Conservation (phyloP, 1,140 invertebrate genomes). For the Mycetomoellerius zeteki region DNA sequence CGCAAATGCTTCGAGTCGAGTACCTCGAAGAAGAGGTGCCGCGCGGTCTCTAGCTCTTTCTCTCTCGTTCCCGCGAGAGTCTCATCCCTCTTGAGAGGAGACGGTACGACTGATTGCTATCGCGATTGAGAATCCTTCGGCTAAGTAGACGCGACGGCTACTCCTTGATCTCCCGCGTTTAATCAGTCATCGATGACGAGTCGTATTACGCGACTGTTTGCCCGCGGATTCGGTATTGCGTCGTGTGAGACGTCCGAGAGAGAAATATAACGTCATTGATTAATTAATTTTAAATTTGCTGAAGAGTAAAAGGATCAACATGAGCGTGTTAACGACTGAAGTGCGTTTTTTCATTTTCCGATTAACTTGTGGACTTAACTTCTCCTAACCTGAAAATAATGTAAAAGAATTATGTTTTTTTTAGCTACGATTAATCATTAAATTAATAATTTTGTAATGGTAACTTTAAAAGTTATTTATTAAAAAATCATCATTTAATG, state of each 20-base stretch:
- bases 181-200: constrained; percentile 59
- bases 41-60: neutral
- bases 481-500: too few relatives aligned
- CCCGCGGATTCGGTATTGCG: constrained; percentile 51
- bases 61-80: neutral
- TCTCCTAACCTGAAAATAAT: too few relatives aligned
- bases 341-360: too few relatives aligned
- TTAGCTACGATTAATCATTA: too few relatives aligned
- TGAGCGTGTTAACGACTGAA: neutral
- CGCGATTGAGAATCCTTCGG: constrained; percentile 64
- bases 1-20: constrained; percentile 55
- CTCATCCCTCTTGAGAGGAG: constrained; percentile 44
- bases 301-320: neutral
- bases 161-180: constrained; percentile 49
- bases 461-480: too few relatives aligned
- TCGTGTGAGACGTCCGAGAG: constrained; percentile 30
- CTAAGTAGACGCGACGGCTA: constrained; percentile 62
- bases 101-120: constrained; percentile 58
- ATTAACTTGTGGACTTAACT: too few relatives aligned
- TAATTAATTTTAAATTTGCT: constrained; percentile 23
- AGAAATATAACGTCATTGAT: constrained; percentile 1
- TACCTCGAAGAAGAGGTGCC: constrained; percentile 36
- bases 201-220: constrained; percentile 52
- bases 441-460: too few relatives aligned
- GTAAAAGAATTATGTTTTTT: too few relatives aligned